These are phyloP conservation scores for Actenoides lindsayi DNA, from an alignment of 2,113 vertebrate species.

Conservation along the genomic window DNA sequence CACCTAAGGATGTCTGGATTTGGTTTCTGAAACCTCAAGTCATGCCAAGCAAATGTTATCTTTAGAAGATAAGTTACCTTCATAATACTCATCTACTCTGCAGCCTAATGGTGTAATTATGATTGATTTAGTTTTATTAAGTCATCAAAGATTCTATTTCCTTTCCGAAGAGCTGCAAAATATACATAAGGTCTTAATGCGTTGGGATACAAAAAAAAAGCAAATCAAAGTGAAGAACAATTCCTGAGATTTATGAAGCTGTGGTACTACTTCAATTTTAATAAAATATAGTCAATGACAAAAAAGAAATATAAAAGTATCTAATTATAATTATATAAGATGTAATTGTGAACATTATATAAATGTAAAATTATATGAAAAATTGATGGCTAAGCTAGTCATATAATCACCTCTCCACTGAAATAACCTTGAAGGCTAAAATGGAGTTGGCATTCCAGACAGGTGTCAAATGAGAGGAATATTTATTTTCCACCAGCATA, in stretches of 20 bases:
- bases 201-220: not conserved
- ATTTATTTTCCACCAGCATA: not conserved
- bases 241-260: conserved; percentile 37
- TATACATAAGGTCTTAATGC: not conserved
- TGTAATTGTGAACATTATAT: not conserved
- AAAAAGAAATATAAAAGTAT: not conserved
- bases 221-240: not conserved
- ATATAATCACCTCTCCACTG: not conserved
- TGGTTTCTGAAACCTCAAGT: not conserved
- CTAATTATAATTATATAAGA: conserved; percentile 23
- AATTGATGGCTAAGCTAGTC: not conserved
- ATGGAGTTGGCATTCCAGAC: not conserved
- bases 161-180: conserved; percentile 6
- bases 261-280: not conserved
- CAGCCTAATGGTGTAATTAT: not conserved
- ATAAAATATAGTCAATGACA: conserved; percentile 3
- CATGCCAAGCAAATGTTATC: not conserved
- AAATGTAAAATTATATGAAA: not conserved
- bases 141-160: conserved; percentile 26
- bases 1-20: not conserved
- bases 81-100: not conserved
- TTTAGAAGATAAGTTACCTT: not conserved
- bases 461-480: not conserved
- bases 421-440: not conserved
- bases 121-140: conserved; percentile 49